Base-by-base conservation (phyloP, 2,797 vertebrate species). In the Cuniculus paca region DNA sequence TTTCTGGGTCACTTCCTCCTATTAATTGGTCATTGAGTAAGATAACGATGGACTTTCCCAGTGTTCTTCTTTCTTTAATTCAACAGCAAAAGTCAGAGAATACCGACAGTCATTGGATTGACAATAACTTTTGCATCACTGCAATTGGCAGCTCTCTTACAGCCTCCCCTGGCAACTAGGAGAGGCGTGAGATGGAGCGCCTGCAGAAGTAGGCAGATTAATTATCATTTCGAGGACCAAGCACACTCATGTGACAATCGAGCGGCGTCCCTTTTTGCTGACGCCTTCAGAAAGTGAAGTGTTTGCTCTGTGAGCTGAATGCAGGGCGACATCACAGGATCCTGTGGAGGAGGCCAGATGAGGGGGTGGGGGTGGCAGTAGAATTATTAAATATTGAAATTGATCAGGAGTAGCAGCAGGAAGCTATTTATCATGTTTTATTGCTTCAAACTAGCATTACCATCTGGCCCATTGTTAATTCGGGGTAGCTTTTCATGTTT, bases 391-490 rank as follows among this genome's bases (percentile, higher is more conserved):
- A 97, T 97, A 97, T 95, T 96, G 94, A 97, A 98, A 97, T 97
- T 97, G 97, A 98, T 97, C 94, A 89, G 94, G 92, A 95, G 95
- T 95, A 81, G 78, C 96, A 81, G 77, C 88, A 93, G 98, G 97
- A 97, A 98, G 97, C 91, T 97, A 95, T 97, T 98, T 97, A 93
- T 97, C 95, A 96, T 96, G 93, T 97, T 98, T 97, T 96, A 96
- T 97, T 91, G 92, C 98, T 97, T 96, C 90, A 81, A 74, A 95
- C 90, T 80, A 96, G 80, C 95, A 79, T 96, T 88, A 68, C 98
- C 98, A 98, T 98, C 98, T 98, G 98, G 98, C 79, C 97, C 85
- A 96, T 98, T 98, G 97, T 98, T 98, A 96, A 96, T 94, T 97
- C 97, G 20, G 80, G 97, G 94, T 95, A 95, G 96, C 75, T 93